These are phyloP conservation scores for Calidris pugnax DNA, from an alignment of 2,113 vertebrate species.

Conservation along the genomic window DNA sequence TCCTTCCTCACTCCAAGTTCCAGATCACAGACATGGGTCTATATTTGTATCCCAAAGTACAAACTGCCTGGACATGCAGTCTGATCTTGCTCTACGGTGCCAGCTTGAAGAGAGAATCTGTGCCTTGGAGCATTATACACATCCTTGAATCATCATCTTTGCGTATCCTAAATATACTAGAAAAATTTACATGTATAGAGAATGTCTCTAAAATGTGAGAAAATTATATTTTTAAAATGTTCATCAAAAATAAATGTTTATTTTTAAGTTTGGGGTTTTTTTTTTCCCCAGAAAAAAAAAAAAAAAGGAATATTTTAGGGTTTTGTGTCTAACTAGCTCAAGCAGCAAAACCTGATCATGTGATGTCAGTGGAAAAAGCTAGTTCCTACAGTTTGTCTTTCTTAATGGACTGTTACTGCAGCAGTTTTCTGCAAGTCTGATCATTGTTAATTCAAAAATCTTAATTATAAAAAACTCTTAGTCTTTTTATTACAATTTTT, in stretches of 20 bases:
- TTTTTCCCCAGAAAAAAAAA: background rate
- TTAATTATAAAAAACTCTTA: background rate
- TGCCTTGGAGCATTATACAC: background rate
- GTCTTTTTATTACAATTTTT: background rate
- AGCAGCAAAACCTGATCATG: background rate
- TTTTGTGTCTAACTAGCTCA: background rate
- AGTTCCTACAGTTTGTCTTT: background rate
- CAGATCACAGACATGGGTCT: background rate
- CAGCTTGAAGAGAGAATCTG: background rate
- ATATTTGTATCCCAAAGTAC: background rate
- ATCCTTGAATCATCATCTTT: background rate
- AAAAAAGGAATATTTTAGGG: background rate
- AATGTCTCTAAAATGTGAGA: background rate
- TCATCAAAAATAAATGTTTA: background rate
- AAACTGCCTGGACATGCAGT: background rate
- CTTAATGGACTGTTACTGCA: background rate
- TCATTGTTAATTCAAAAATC: background rate
- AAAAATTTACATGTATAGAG: background rate
- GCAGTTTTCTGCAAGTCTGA: background rate
- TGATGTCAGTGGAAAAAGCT: background rate
- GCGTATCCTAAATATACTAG: background rate
- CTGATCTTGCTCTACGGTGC: background rate
- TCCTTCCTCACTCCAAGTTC: background rate
- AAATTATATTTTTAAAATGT: background rate
- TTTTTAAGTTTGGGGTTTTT: background rate